These are phyloP conservation scores for Amazona guildingii DNA, from an alignment of 2,113 vertebrate species.

Conservation along the genomic window DNA sequence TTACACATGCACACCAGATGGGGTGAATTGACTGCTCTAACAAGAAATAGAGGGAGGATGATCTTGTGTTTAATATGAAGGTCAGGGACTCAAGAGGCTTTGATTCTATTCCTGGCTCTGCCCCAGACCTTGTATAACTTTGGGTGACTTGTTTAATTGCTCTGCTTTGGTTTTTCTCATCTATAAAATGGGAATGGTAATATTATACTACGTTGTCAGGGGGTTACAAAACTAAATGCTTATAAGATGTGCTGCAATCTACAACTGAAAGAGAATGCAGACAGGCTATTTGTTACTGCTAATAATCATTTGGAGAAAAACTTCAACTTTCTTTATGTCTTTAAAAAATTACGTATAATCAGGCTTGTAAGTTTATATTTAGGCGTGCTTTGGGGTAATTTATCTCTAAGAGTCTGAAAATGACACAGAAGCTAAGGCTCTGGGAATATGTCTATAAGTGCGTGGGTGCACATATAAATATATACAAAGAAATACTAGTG, in stretches of 20 bases:
- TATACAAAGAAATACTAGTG: neutral
- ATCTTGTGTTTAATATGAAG: slow-evolving; percentile 68
- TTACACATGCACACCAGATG: slow-evolving; percentile 64
- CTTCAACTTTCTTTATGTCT: neutral
- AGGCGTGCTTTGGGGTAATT: neutral
- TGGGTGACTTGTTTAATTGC: slow-evolving; percentile 66
- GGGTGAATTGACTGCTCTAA: slow-evolving; percentile 52
- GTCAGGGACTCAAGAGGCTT: slow-evolving; percentile 60
- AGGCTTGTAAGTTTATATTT: neutral
- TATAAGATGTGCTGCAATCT: neutral
- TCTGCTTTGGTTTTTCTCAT: slow-evolving; percentile 58
- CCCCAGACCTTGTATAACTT: slow-evolving; percentile 68
- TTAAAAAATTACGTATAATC: neutral
- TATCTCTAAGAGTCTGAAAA: neutral
- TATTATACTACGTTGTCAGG: slow-evolving; percentile 14
- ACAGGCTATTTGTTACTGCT: neutral
- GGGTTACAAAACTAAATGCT: slow-evolving; percentile 50
- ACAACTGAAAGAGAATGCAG: neutral
- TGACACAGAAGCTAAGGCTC: neutral
- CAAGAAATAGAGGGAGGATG: slow-evolving; percentile 62
- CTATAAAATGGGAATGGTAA: slow-evolving; percentile 57
- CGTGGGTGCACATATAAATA: neutral
- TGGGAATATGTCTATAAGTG: neutral
- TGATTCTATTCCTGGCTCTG: slow-evolving; percentile 63
- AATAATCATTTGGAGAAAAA: slow-evolving; percentile 10